Base-by-base conservation (phyloP, 2,888 invertebrate genomes). In the Clistopyga incitator region DNA sequence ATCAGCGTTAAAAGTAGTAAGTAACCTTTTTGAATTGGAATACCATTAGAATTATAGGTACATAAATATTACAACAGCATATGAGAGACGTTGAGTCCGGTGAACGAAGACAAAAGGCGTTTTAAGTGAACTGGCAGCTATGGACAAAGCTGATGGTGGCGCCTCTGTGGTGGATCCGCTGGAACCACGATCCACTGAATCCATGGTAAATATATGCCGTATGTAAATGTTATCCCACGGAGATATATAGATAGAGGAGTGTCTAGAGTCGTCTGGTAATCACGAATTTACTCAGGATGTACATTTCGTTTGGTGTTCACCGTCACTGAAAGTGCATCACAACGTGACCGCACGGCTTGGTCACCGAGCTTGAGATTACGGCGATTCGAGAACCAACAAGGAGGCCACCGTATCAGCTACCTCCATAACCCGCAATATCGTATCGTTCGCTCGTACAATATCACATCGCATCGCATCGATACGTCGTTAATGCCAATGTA, bases 181-280 rank as follows among this genome's bases (percentile, higher is more conserved):
- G 74, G 61, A 84, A 34, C 86, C 77, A 67, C 85, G 70, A 77
- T 81, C 85, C 56, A n/a, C 82, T 82, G 86, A 88, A 88, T 86
- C 85, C 65, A 78, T 80, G 86, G 90, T 85, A 90, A 90, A 90
- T 90, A 87, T 90, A 90, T 90, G 88, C 88, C 85, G 88, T 89
- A 90, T 91, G 91, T 90, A 92, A 92, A 92, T 92, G 90, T 90
- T 90, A 91, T 91, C 88, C 86, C 42, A 72, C 65, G 67, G 82
- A 76, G 59, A 79, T 23, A 56, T 38, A 50, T 64, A 54, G 25
- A 15, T 15, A 45, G 34, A 45, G 34, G 59, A 38, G 52, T 42
- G 38, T 54, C 59, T 45, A 72, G 74, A 67, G 61, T 67, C 87
- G 87, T 86, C 86, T 87, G 87, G 89, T 91, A 91, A 92, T 91